Percentiles rank a stretch among this genome's conserved stretches.
phyloP scores from a whole-genome alignment of 2,888 invertebrate genomes.

The Lithophane semibrunnea region DNA sequence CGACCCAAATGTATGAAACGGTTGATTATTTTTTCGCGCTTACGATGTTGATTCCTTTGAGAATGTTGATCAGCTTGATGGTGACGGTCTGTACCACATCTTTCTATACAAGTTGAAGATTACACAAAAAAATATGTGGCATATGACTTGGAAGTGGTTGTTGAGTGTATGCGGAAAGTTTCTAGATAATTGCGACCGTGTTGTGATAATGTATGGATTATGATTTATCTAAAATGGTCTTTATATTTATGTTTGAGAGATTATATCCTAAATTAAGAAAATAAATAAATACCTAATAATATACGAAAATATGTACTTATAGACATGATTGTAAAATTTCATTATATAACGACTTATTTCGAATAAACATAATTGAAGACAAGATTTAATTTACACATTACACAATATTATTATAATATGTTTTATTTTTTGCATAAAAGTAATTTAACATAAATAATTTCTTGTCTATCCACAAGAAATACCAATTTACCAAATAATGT shows the following conservation, averaged over 20 bases:
- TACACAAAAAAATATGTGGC: not conserved
- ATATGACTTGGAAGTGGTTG: not conserved
- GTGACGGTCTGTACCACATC: not conserved
- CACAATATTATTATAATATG: not conserved
- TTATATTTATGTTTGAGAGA: constrained; percentile 1
- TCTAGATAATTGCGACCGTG: constrained; percentile 2
- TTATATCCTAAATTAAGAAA: constrained; percentile 13
- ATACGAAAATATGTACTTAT: not conserved
- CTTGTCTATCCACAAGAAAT: not conserved
- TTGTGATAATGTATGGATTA: constrained; percentile 18
- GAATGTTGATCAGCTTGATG: no score
- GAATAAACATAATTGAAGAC: not conserved
- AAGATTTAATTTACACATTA: constrained; percentile 3
- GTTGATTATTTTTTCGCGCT: not conserved
- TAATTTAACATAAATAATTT: not conserved
- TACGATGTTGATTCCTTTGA: not conserved
- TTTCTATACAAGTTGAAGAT: not conserved
- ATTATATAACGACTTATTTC: not conserved
- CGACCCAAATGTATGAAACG: not conserved
- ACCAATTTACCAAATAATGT: not conserved
- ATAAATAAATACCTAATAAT: not conserved
- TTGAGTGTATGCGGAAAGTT: constrained; percentile 10
- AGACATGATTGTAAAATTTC: not conserved
- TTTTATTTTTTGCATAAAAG: not conserved
- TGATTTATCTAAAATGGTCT: not conserved